Evolutionary conservation across 2,888 invertebrate species (phyloP).

Genomic region (Drosophila kokeensis): DNA sequence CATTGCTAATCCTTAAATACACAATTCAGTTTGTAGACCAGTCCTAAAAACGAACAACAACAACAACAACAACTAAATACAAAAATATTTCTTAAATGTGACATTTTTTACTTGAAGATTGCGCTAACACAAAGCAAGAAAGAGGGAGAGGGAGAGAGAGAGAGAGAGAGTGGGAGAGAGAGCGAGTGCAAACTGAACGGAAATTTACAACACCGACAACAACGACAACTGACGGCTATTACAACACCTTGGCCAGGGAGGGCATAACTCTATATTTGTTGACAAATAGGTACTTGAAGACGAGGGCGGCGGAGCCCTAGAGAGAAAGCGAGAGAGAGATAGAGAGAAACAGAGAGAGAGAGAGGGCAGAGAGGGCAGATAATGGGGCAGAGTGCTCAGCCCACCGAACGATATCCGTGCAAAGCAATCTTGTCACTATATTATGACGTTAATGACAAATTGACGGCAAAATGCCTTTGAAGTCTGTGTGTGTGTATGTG

Average conservation of each 20-base stretch:
- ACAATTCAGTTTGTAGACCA: constrained; percentile 45
- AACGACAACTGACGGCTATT: constrained; percentile 54
- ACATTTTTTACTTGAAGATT: constrained; percentile 64
- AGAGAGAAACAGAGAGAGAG: neutral
- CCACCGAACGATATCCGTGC: constrained; percentile 70
- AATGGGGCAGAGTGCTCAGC: constrained; percentile 7
- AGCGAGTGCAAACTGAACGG: constrained; percentile 42
- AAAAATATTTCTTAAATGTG: constrained; percentile 62
- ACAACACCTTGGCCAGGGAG: constrained; percentile 70
- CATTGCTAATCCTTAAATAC: constrained; percentile 71
- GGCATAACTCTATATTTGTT: constrained; percentile 72
- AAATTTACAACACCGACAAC: constrained; percentile 71
- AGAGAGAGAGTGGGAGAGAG: neutral
- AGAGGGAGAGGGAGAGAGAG: neutral
- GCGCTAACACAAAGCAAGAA: constrained; percentile 17
- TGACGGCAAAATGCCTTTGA: constrained; percentile 83
- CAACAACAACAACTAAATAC: constrained; percentile 3
- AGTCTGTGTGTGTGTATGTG: constrained; percentile 71
- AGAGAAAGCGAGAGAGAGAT: neutral
- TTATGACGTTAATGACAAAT: constrained; percentile 84
- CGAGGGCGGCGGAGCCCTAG: neutral
- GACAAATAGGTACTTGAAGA: constrained; percentile 60
- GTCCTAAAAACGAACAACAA: constrained; percentile 29
- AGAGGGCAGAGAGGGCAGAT: neutral
- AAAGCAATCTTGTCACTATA: constrained; percentile 83